Evolutionary conservation across 1,140 invertebrate genomes (phyloP).

Genomic region (Laupala kohalensis): DNA sequence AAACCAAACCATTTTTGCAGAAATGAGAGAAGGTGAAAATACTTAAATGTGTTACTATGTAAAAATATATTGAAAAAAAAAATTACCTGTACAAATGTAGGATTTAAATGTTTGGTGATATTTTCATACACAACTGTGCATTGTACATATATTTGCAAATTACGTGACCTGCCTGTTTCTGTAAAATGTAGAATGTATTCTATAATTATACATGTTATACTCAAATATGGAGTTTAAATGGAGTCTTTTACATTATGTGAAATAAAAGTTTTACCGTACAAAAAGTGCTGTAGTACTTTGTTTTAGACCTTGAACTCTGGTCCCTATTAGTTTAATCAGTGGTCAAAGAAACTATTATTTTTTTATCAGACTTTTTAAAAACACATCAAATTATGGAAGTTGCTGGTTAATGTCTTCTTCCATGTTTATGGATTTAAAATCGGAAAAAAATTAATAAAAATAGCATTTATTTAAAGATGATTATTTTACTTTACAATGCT

Average conservation of each 20-base stretch:
- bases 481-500: too few relatives aligned
- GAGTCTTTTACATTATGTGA: constrained; percentile 14
- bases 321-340: too few relatives aligned
- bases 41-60: neutral
- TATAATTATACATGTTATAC: constrained; percentile 16
- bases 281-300: too few relatives aligned
- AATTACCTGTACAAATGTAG: constrained; percentile 9
- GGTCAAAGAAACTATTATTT: too few relatives aligned
- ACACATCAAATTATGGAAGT: too few relatives aligned
- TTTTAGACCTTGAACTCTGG: too few relatives aligned
- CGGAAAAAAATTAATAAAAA: too few relatives aligned
- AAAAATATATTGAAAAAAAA: constrained; percentile 1
- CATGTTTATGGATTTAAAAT: too few relatives aligned
- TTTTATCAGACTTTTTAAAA: too few relatives aligned
- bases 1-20: neutral
- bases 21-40: neutral
- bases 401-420: too few relatives aligned
- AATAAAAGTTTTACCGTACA: constrained; percentile 13
- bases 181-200: constrained; percentile 15
- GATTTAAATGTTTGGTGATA: constrained; percentile 14
- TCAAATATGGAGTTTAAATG: constrained; percentile 14
- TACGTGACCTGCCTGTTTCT: constrained; percentile 10
- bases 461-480: too few relatives aligned
- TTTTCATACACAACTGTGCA: constrained; percentile 14
- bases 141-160: constrained; percentile 13